Evolutionary conservation across 1,140 invertebrate genomes (phyloP).

Genomic region (Forficula auricularia): DNA sequence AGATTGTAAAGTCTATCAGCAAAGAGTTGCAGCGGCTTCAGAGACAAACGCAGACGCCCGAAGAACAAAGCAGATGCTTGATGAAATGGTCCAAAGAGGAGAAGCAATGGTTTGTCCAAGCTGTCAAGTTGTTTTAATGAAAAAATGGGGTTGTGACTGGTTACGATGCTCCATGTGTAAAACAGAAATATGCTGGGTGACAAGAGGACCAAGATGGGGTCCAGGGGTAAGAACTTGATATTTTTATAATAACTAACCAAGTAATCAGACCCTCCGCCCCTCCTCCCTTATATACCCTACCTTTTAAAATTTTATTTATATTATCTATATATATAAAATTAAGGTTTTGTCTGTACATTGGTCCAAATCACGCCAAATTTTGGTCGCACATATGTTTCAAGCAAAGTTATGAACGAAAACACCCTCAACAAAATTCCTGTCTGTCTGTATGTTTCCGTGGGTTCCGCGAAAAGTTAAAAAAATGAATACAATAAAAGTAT

Average conservation of each 20-base stretch:
- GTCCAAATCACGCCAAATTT: too few species aligned
- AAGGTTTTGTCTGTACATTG: too few species aligned
- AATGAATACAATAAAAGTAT: too few species aligned
- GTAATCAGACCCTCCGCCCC: background rate
- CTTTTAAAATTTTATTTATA: background rate
- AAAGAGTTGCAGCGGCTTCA: slow-evolving; percentile 45
- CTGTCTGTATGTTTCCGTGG: too few species aligned
- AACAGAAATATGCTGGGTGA: slow-evolving; percentile 91
- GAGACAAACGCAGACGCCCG: slow-evolving; percentile 43
- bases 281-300: background rate
- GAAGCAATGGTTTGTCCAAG: slow-evolving; percentile 75
- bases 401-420: too few species aligned
- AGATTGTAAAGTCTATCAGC: slow-evolving; percentile 74
- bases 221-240: slow-evolving; percentile 36
- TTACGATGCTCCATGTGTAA: slow-evolving; percentile 81
- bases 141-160: slow-evolving; percentile 93
- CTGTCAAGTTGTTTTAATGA: slow-evolving; percentile 68
- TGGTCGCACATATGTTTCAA: too few species aligned
- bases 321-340: background rate
- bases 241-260: too few species aligned
- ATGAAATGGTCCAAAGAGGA: slow-evolving; percentile 63
- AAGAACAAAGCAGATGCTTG: slow-evolving; percentile 56
- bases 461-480: too few species aligned
- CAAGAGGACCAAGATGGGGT: slow-evolving; percentile 72
- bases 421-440: too few species aligned